Percentiles rank a stretch among this genome's conserved stretches.
Evolutionary conservation across 2,113 vertebrate species (phyloP).

Genomic region (Bambusicola thoracicus): DNA sequence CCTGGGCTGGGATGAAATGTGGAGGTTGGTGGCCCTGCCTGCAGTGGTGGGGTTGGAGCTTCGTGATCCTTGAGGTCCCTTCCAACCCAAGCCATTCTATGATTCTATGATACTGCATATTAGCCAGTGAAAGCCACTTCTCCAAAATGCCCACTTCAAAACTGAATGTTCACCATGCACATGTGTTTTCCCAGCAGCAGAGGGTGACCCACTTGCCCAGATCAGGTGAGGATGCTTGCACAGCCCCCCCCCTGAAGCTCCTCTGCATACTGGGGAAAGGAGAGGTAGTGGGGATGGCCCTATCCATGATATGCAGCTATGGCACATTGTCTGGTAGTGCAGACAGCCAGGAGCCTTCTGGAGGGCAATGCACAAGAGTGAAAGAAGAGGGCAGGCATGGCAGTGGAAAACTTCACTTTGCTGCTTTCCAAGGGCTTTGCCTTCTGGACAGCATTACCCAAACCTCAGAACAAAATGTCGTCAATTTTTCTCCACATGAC

Average conservation of each 20-base stretch:
- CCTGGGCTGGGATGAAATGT: no score
- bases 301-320: not conserved
- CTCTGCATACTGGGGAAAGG: not conserved
- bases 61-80: no score
- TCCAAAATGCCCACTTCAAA: not conserved
- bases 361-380: not conserved
- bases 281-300: not conserved
- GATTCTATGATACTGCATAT: no score
- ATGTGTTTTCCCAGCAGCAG: not conserved
- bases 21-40: no score
- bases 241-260: not conserved
- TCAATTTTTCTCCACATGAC: not conserved
- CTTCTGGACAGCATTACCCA: not conserved
- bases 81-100: no score
- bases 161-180: not conserved
- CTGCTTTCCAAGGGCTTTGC: not conserved
- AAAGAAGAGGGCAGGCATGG: not conserved
- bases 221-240: no score
- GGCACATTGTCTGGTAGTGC: rapidly evolving
- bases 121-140: not conserved
- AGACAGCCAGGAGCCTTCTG: not conserved
- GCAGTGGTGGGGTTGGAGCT: no score
- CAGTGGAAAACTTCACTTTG: not conserved
- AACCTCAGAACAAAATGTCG: not conserved
- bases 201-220: rapidly evolving